Conservation (phyloP, 2,113 vertebrate species). For the Aleadryas rufinucha region DNA sequence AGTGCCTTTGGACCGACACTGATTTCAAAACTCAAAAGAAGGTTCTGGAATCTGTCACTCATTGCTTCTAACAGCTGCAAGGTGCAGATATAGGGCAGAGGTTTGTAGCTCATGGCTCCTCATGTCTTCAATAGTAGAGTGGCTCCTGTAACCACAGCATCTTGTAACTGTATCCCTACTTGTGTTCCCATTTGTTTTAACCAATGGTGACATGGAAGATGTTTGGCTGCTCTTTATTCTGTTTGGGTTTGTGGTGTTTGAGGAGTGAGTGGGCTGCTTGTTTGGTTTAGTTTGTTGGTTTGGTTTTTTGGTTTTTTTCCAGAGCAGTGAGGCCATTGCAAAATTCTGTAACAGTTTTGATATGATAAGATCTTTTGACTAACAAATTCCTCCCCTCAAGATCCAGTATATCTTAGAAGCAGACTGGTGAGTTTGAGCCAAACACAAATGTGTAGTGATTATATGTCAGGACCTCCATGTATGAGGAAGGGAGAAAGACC, state of each 20-base stretch:
- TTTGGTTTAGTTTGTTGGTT: background rate
- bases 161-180: background rate
- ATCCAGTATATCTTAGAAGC: background rate
- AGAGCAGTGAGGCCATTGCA: background rate
- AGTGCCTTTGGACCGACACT: background rate
- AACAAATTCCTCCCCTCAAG: background rate
- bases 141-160: background rate
- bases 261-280: rapidly evolving
- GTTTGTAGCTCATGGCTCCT: background rate
- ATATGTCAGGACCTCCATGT: background rate
- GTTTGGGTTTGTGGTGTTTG: background rate
- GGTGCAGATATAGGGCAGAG: background rate
- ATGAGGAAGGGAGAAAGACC: background rate
- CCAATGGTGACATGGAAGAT: background rate
- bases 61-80: background rate
- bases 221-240: background rate
- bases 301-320: background rate
- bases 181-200: background rate
- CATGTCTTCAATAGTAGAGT: background rate
- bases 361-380: background rate
- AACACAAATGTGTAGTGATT: background rate
- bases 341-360: background rate
- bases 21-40: background rate
- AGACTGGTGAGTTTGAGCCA: background rate
- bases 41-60: background rate